Percentiles rank a stretch among this genome's conserved stretches.
Evolutionary conservation across 2,797 vertebrate genomes (phyloP).

Genomic region (Vultur gryphus): DNA sequence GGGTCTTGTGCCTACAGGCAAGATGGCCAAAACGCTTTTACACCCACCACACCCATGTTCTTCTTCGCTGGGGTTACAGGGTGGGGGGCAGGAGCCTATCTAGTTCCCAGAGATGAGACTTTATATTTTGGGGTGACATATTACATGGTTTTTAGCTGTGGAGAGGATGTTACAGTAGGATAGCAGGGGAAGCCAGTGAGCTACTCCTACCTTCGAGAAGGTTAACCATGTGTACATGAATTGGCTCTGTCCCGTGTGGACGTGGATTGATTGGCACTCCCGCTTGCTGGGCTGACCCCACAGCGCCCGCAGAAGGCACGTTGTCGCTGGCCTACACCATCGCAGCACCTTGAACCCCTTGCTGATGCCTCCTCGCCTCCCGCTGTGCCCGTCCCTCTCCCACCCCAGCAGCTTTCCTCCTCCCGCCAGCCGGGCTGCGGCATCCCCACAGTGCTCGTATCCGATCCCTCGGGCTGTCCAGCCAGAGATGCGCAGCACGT

Average conservation of each 20-base stretch:
- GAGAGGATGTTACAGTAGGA: neutral
- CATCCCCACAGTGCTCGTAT: accelerated
- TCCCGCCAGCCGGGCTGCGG: neutral
- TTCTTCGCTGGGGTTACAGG: neutral
- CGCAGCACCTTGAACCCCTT: accelerated
- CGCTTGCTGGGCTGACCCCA: neutral
- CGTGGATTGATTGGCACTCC: neutral
- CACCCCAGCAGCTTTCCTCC: neutral
- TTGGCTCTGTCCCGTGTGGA: neutral
- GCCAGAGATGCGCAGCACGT: neutral
- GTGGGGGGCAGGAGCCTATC: neutral
- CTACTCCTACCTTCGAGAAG: neutral
- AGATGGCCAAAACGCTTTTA: neutral
- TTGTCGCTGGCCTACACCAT: neutral
- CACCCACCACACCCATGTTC: neutral
- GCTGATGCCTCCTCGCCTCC: neutral
- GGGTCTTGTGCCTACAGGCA: neutral
- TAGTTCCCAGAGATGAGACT: neutral
- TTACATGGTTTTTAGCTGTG: neutral
- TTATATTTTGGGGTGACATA: neutral
- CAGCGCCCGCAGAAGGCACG: neutral
- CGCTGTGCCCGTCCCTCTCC: neutral
- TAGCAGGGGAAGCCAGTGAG: neutral
- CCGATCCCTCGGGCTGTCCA: accelerated
- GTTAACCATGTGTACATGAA: neutral